Evolutionary conservation across 1,140 invertebrate species (phyloP), one percentile per base, ranked within the genome.

Genomic region (Nymphalis io): DNA sequence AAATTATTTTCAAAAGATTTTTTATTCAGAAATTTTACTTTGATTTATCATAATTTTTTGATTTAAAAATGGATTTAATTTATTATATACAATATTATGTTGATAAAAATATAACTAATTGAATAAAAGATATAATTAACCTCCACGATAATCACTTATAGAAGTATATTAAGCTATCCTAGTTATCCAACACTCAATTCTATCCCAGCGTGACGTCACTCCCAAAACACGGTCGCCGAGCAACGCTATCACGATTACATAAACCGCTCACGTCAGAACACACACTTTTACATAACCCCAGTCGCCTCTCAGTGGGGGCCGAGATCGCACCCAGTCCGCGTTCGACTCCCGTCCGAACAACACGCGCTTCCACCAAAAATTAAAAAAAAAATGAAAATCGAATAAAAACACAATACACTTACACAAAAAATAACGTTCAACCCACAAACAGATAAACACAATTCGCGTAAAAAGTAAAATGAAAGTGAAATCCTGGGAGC

Each of bases 401-500:
- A 72, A 51, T 73, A 69, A 75, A 62, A 63, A 68, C 44, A 63
- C 60, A 68, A 61, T 10, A 53, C 46, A 63, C 15, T 33, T 18
- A 61, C 16, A 33, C 21, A 61, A 65, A 55, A 60, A 48, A 71
- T 68, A 48, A 62, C 55, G 42, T 38, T 40, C 66, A n/a, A 12
- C 66, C 44, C 40, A 53, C 46, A 51, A 59, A 72, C 40, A 44
- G 23, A 68, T 16, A 27, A 58, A 57, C 18, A 67, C 12, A 55
- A 55, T 38, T 51, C 69, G 58, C 38, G 53, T 46, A 63, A 70
- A 70, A 70, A 63, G 72, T 75, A 86, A 84, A 82, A 89, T 90
- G 89, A 91, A 89, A 90, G 89, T 90, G 89, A 86, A 87, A 82
- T 73, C 75, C 20, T 58, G 70, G 69, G 85, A 76, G 72, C 85